Evolutionary conservation across 2,797 vertebrate genomes (phyloP), one percentile per base, ranked within the genome.

Genomic region (Hypotaenidia okinawae): DNA sequence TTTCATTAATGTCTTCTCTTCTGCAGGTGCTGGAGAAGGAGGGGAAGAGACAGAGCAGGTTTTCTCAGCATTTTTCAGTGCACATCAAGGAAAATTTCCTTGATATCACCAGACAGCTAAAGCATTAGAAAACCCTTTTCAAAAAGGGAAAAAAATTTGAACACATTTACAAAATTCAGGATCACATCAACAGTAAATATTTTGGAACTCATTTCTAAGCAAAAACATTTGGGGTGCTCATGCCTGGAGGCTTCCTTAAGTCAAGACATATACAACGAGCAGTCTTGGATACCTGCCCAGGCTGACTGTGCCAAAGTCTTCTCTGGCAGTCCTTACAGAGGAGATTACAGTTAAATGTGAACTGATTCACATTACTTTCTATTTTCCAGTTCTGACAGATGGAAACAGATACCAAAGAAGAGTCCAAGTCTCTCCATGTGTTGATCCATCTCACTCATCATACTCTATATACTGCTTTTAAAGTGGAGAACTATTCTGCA

Each of bases 291-390:
- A 83, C 35, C 39, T 80, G 57, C 76, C 92, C 41, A 68, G 57
- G 57, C 84, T 77, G 45, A 54, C 14, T 24, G 33, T 24, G 67
- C 47, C 74, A 82, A 94, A 91, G 37, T 67, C 58, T 74, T 89
- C 79, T 84, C 92, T 92, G 92, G 91, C 76, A 96, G 86, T 52
- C 78, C 52, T 94, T 91, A 63, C 62, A 68, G 76, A n/a, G 32
- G 52, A 96, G 90, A 96, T 95, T 93, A 89, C 55, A 63, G 75
- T 86, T 96, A 91, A 93, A 95, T 76, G 73, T 67, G 61, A 93
- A 63, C 61, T 94, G 79, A 94, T 93, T 87, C 87, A 94, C 89
- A 49, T 93, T 91, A 88, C 72, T 87, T 93, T 85, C 78, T 93
- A 76, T 95, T 93, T 94, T 94, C 64, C 90, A 83, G 62, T 82